phyloP scores from a whole-genome alignment of 2,888 invertebrate genomes.

The Xiphydria camelus region DNA sequence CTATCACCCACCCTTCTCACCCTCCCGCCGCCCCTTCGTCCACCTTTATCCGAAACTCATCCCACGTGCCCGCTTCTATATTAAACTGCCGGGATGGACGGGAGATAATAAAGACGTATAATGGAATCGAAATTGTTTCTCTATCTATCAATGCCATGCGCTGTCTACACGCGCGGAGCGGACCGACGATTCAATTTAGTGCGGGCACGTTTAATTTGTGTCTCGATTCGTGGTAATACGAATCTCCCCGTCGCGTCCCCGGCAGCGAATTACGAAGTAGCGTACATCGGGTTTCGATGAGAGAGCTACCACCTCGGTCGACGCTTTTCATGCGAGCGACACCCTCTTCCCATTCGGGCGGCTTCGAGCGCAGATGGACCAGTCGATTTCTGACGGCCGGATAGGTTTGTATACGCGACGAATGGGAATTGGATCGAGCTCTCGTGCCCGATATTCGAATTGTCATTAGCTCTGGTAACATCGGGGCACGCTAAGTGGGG shows the following conservation, averaged over 20 bases:
- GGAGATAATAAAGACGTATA: constrained; percentile 56
- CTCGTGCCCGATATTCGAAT: no score
- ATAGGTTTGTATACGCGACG: no score
- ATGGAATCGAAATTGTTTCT: constrained; percentile 57
- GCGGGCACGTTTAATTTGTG: constrained; percentile 47
- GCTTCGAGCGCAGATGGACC: no score
- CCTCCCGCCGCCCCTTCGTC: constrained; percentile 12
- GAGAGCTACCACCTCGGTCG: no score
- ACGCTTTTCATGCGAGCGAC: no score
- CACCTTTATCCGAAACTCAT: constrained; percentile 27
- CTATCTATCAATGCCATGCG: constrained; percentile 55
- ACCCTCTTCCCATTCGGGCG: no score
- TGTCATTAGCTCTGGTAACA: no score
- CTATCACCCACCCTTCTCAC: constrained; percentile 5
- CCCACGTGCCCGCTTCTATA: constrained; percentile 47
- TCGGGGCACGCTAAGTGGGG: no score
- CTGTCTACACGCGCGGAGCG: constrained; percentile 21
- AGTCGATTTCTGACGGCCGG: no score
- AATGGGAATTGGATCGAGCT: no score
- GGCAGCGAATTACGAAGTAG: no score
- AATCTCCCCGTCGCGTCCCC: constrained; percentile 6
- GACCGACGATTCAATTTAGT: constrained; percentile 43
- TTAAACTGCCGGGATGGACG: constrained; percentile 48
- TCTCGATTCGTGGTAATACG: constrained; percentile 35
- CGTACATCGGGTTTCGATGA: no score